phyloP scores from a whole-genome alignment of 2,888 invertebrate genomes.

The Tridacna crocea region DNA sequence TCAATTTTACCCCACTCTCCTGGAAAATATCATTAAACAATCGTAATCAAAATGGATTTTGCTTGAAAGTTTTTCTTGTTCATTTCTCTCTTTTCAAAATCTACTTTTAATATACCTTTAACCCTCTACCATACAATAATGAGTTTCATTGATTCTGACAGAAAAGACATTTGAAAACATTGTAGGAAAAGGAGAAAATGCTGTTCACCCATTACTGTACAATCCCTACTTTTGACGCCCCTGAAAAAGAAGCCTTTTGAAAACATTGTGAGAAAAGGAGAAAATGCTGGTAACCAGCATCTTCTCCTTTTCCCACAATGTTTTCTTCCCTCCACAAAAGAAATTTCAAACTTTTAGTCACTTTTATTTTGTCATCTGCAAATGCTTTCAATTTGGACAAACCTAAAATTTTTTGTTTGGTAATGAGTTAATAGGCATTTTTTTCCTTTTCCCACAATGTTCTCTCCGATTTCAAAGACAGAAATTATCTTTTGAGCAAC shows the following conservation, averaged over 20 bases:
- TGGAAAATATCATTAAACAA: no score
- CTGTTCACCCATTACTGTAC: neutral
- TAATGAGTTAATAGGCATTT: no score
- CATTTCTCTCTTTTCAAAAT: no score
- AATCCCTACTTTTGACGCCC: neutral
- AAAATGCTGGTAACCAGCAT: neutral
- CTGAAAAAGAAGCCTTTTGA: neutral
- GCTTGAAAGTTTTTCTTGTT: no score
- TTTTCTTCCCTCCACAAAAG: neutral
- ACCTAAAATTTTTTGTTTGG: neutral
- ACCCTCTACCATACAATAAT: neutral
- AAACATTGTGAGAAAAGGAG: neutral
- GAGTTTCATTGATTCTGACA: neutral
- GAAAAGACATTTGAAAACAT: neutral
- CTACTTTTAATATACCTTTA: no score
- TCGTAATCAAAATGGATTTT: no score
- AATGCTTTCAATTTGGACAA: neutral
- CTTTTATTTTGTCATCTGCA: neutral
- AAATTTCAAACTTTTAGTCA: neutral
- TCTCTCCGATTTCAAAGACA: neutral
- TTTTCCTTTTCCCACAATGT: neutral
- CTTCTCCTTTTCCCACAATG: neutral
- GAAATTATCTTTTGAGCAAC: no score
- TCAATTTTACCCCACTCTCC: no score
- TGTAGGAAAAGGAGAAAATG: no score